Evolutionary conservation across 2,797 vertebrate genomes (phyloP).

Genomic region (Ctenopoma kingsleyae): DNA sequence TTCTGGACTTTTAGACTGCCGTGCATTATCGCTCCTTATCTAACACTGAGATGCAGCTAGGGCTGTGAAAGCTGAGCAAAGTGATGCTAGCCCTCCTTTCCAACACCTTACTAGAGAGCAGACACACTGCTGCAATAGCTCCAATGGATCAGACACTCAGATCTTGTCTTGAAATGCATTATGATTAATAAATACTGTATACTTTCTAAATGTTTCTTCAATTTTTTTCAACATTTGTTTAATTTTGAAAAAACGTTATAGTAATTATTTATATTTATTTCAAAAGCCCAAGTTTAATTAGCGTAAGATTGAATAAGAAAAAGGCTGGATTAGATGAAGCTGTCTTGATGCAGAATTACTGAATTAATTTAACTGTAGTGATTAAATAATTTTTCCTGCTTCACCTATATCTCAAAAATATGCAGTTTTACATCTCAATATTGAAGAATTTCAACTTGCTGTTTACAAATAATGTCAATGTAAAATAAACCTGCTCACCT

Average conservation of each 20-base stretch:
- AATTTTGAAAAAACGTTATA: conserved; percentile 6
- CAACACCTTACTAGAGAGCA: conserved; percentile 2
- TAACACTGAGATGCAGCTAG: conserved; percentile 39
- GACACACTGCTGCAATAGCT: conserved; percentile 7
- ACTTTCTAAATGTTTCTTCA: conserved; percentile 2
- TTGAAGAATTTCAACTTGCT: conserved; percentile 26
- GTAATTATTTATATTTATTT: background rate
- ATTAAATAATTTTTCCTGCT: conserved; percentile 28
- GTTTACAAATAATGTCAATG: conserved; percentile 64
- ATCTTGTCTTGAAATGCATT: background rate
- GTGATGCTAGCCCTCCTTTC: background rate
- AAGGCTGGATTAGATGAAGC: conserved; percentile 1
- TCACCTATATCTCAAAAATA: conserved; percentile 7
- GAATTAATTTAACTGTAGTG: conserved; percentile 20
- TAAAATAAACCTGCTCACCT: conserved; percentile 66
- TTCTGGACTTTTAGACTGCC: conserved; percentile 36
- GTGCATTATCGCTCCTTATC: conserved; percentile 49
- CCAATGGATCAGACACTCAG: background rate
- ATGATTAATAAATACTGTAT: background rate
- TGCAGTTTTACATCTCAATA: conserved; percentile 19
- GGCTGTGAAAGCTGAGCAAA: conserved; percentile 26
- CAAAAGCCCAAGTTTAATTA: conserved; percentile 8
- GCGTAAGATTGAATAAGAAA: conserved; percentile 1
- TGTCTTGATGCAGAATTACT: background rate
- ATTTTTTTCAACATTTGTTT: too few relatives aligned